phyloP scores from a whole-genome alignment of 2,113 vertebrate species.

The Microcebus ravelobensis region DNA sequence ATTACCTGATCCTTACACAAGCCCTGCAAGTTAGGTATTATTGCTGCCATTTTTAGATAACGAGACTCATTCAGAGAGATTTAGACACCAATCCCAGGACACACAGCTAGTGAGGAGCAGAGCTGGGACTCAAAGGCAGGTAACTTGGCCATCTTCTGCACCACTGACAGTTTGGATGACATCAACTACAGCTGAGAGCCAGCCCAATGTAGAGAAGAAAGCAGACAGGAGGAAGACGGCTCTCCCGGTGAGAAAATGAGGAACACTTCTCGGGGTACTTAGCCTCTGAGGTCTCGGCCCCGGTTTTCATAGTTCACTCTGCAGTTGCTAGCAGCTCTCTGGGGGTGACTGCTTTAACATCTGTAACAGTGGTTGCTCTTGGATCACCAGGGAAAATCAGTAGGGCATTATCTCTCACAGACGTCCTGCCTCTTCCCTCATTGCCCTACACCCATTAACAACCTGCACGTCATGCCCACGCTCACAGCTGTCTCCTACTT shows the following conservation, averaged over 20 bases:
- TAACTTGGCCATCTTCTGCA: background rate
- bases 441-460: background rate
- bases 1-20: background rate
- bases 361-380: background rate
- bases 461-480: background rate
- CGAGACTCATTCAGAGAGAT: background rate
- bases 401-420: constrained; percentile 58
- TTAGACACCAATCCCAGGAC: background rate
- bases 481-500: constrained; percentile 64
- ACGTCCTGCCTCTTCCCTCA: constrained; percentile 29
- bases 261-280: background rate
- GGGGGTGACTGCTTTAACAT: constrained; percentile 25
- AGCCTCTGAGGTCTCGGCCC: background rate
- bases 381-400: constrained; percentile 54
- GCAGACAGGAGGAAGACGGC: background rate
- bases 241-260: background rate
- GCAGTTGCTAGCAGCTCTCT: constrained; percentile 55
- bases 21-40: background rate
- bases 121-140: background rate
- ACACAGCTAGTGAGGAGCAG: background rate
- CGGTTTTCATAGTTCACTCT: background rate
- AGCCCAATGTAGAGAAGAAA: background rate
- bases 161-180: no score
- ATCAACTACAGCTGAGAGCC: background rate
- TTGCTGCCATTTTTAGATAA: background rate